Percentiles rank a stretch among this genome's conserved stretches.
Conservation (phyloP, 2,797 vertebrate genomes). For the Corythornis leucogaster region DNA sequence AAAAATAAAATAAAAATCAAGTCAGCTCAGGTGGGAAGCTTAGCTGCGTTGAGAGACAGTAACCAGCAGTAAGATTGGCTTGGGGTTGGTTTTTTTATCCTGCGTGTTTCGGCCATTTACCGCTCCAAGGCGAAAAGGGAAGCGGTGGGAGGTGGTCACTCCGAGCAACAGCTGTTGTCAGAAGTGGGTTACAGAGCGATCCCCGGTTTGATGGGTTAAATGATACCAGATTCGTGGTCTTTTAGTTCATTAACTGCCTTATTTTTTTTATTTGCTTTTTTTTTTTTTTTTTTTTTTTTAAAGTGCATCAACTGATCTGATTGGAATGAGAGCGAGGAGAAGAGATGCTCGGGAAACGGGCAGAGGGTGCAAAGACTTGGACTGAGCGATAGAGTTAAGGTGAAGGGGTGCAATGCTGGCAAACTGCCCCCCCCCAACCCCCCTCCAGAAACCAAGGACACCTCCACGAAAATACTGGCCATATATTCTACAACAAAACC, state of each 20-base stretch:
- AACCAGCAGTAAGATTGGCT: background rate
- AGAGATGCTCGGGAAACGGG: constrained; percentile 15
- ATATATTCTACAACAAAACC: constrained; percentile 68
- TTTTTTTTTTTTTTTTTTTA: constrained; percentile 9
- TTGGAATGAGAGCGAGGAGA: constrained; percentile 56
- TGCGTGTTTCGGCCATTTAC: constrained; percentile 16
- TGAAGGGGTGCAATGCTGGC: constrained; percentile 52
- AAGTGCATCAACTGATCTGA: constrained; percentile 74
- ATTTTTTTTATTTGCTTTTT: background rate
- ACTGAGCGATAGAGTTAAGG: constrained; percentile 60
- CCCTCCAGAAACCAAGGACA: constrained; percentile 54
- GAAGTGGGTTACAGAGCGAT: constrained; percentile 19
- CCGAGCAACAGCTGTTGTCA: background rate
- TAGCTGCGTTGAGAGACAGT: constrained; percentile 54
- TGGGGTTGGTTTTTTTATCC: background rate
- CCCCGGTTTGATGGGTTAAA: constrained; percentile 18
- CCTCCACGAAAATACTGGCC: constrained; percentile 76
- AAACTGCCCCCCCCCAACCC: constrained; percentile 21
- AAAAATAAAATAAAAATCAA: background rate
- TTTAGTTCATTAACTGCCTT: constrained; percentile 22
- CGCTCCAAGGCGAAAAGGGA: background rate
- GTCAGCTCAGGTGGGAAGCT: constrained; percentile 51
- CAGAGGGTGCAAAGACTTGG: constrained; percentile 48
- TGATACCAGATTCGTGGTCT: constrained; percentile 36
- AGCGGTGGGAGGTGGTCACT: background rate